These are phyloP conservation scores for Samia ricini DNA, from an alignment of 1,140 invertebrate genomes.

Conservation along the genomic window DNA sequence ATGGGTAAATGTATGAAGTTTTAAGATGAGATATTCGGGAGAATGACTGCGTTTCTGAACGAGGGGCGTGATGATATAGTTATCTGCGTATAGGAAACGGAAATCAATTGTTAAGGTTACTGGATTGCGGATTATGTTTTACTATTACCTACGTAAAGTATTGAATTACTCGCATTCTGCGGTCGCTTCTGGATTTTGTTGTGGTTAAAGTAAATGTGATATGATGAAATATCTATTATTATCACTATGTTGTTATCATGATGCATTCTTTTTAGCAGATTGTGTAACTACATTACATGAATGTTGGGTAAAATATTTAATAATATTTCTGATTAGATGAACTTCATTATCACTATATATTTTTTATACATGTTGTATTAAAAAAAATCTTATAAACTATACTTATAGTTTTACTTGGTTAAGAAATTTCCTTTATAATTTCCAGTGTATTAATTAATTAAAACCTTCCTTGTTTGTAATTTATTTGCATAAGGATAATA, in stretches of 20 bases:
- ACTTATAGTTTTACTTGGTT: background rate
- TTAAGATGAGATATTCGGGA: background rate
- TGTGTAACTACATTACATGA: too few relatives aligned
- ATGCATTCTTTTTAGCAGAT: too few relatives aligned
- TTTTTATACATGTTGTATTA: too few relatives aligned
- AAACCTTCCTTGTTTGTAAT: background rate
- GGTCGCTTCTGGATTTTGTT: background rate
- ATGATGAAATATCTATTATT: background rate
- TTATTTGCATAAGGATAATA: too few relatives aligned
- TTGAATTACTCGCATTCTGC: constrained; percentile 47
- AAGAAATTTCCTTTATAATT: background rate
- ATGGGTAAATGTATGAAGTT: background rate
- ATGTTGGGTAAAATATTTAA: too few relatives aligned
- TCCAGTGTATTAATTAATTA: background rate
- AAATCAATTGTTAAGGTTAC: constrained; percentile 62
- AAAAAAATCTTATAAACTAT: too few relatives aligned
- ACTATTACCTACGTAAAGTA: constrained; percentile 35
- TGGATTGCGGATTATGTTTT: constrained; percentile 40
- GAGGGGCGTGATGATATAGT: constrained; percentile 22
- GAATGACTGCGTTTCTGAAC: background rate
- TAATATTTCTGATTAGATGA: too few relatives aligned
- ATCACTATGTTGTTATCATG: too few relatives aligned
- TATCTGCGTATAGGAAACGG: constrained; percentile 67
- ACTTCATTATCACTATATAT: too few relatives aligned
- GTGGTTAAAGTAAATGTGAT: background rate